Percentiles rank a stretch among this genome's conserved stretches.
These are phyloP conservation scores for Stegodyphus dumicola DNA, from an alignment of 1,140 invertebrate genomes.

Conservation along the genomic window DNA sequence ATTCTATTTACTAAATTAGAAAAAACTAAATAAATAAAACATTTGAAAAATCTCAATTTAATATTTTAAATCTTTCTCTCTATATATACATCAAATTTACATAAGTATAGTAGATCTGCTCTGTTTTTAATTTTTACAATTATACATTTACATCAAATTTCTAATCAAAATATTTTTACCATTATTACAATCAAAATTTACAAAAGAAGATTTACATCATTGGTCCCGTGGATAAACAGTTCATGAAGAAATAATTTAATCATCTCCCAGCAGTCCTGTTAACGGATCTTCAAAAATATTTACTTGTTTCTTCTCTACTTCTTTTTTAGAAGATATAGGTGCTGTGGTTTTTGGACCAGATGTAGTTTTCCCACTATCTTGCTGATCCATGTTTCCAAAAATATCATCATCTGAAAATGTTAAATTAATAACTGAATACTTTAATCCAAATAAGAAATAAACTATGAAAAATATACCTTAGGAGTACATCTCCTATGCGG, in stretches of 20 bases:
- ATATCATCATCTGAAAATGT: constrained; percentile 35
- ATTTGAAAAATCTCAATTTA: no score
- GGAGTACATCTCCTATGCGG: neutral
- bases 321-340: neutral
- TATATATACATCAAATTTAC: neutral
- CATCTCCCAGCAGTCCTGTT: constrained; percentile 33
- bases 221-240: neutral
- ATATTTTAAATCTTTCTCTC: no score
- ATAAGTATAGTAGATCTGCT: neutral
- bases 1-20: no score
- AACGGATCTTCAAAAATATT: constrained; percentile 48
- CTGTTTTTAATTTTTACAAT: neutral
- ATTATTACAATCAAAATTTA: neutral
- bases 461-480: neutral
- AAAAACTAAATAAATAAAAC: no score
- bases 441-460: neutral
- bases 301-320: constrained; percentile 40
- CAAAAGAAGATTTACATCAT: constrained; percentile 1
- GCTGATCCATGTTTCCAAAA: constrained; percentile 10
- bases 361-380: constrained; percentile 1
- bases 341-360: constrained; percentile 11
- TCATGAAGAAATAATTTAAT: neutral
- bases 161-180: neutral
- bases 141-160: neutral
- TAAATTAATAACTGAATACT: no score